These are phyloP conservation scores for Pempheris klunzingeri DNA, from an alignment of 2,797 vertebrate genomes.

Conservation along the genomic window DNA sequence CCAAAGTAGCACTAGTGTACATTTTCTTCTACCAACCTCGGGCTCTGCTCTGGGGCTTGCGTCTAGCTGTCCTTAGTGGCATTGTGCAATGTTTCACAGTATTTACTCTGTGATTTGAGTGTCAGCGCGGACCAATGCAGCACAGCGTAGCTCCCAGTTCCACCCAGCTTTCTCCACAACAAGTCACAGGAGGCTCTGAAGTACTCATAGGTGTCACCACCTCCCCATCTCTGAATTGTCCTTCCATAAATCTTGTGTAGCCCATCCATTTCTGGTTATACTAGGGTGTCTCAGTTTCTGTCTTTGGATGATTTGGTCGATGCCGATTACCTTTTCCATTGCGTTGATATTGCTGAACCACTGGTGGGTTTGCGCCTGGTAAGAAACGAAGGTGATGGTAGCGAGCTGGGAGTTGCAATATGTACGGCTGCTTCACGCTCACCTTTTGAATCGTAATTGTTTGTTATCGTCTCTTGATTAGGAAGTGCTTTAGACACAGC, in stretches of 20 bases:
- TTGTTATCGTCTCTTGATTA: conserved; percentile 53
- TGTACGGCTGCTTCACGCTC: conserved; percentile 61
- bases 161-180: conserved; percentile 26
- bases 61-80: conserved; percentile 77
- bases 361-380: conserved; percentile 54
- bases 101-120: conserved; percentile 84
- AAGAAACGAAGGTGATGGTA: conserved; percentile 33
- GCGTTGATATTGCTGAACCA: conserved; percentile 43
- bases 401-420: conserved; percentile 67
- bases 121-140: conserved; percentile 80
- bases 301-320: conserved; percentile 42
- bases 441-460: conserved; percentile 47
- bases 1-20: conserved; percentile 57
- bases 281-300: conserved; percentile 37
- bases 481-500: conserved; percentile 74
- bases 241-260: conserved; percentile 33
- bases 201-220: conserved; percentile 32
- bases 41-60: conserved; percentile 68
- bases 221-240: conserved; percentile 38
- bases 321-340: conserved; percentile 38
- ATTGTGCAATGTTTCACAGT: conserved; percentile 85
- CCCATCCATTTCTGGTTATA: conserved; percentile 25
- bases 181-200: conserved; percentile 28
- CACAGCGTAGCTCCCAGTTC: conserved; percentile 50
- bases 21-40: conserved; percentile 36